Percentiles rank a stretch among this genome's conserved stretches.
Evolutionary conservation across 2,797 vertebrate genomes (phyloP).

Genomic region (Craterocephalus amniculus): DNA sequence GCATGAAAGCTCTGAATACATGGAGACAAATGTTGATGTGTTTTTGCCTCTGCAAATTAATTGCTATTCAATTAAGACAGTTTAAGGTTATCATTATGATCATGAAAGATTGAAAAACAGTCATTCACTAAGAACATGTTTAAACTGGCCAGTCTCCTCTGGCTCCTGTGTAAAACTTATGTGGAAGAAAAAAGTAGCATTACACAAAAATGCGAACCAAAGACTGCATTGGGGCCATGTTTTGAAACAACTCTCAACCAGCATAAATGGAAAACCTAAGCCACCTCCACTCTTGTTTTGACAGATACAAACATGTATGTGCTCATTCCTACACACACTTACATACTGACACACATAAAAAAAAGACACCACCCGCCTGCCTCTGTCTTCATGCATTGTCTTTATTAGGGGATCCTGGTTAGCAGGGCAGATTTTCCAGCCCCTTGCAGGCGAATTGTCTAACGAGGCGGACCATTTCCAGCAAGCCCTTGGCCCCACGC

Average conservation of each 20-base stretch:
- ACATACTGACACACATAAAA: slow-evolving; percentile 45
- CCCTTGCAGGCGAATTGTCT: slow-evolving; percentile 76
- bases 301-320: slow-evolving; percentile 57
- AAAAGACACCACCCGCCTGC: slow-evolving; percentile 65
- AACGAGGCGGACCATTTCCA: slow-evolving; percentile 82
- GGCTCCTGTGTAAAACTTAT: slow-evolving; percentile 13
- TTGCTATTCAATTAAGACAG: neutral
- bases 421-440: slow-evolving; percentile 79
- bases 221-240: slow-evolving; percentile 52
- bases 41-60: neutral
- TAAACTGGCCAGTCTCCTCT: neutral
- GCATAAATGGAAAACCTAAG: slow-evolving; percentile 68
- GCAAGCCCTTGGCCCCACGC: slow-evolving; percentile 80
- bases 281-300: slow-evolving; percentile 74
- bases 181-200: slow-evolving; percentile 38
- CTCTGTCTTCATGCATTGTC: slow-evolving; percentile 79
- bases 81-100: slow-evolving; percentile 4
- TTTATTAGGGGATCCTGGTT: slow-evolving; percentile 81
- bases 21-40: neutral
- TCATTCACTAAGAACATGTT: neutral
- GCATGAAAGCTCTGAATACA: neutral
- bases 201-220: slow-evolving; percentile 56
- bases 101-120: slow-evolving; percentile 10
- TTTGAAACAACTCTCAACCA: slow-evolving; percentile 61
- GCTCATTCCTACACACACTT: slow-evolving; percentile 46